A percentile compares a stretch with the other conserved stretches of the same genome.
phyloP scores from a whole-genome alignment of 2,113 vertebrate genomes.

The Heptranchias perlo region DNA sequence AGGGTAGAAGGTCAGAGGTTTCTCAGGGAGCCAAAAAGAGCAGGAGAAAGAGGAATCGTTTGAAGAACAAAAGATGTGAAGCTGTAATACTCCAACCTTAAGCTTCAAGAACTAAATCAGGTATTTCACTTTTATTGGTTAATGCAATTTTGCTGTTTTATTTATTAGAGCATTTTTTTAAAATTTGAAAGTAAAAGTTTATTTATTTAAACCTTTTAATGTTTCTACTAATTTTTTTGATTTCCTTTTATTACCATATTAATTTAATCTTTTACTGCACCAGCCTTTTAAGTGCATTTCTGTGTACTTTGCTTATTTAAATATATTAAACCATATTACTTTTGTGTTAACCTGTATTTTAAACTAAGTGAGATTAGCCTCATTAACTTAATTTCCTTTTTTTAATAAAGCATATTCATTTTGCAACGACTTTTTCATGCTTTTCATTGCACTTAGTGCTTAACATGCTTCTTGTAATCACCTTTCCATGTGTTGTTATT shows the following conservation, averaged over 20 bases:
- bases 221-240: neutral
- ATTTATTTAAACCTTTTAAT: neutral
- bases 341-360: neutral
- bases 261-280: neutral
- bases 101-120: neutral
- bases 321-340: neutral
- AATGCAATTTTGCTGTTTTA: neutral
- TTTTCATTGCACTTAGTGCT: neutral
- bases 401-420: neutral
- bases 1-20: neutral
- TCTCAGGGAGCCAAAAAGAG: neutral
- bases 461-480: neutral
- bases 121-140: neutral
- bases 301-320: neutral
- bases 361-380: neutral
- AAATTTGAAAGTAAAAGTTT: neutral
- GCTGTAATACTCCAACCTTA: neutral
- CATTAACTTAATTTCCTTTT: neutral
- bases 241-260: neutral
- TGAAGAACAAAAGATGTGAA: neutral
- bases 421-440: neutral
- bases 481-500: neutral
- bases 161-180: neutral
- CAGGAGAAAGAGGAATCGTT: neutral
- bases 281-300: neutral